Base-by-base conservation (phyloP, 2,113 vertebrate genomes). In the Xyliphius kryptos region DNA sequence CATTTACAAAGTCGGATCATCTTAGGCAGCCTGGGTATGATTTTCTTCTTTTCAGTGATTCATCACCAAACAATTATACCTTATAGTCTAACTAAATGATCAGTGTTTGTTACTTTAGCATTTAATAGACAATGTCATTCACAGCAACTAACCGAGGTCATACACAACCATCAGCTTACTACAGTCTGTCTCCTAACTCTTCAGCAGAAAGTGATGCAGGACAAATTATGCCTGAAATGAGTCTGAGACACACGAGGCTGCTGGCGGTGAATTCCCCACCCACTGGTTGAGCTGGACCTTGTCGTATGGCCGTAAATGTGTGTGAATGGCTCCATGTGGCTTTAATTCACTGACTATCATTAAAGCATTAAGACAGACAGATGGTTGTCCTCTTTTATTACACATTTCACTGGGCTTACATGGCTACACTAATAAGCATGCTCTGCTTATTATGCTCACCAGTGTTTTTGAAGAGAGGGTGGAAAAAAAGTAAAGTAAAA, bases 131-230 rank as follows among this genome's bases (percentile, higher is more conserved):
- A 32, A 3, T 32, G 26, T 32, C 1, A 32, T 32, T 32, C 26
- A 5, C 26, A 32, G 26, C 26, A 32, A 32, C 7, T 32, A 5
- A 32, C 26, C 4, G 26, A 32, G 26, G 4, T 6, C 26, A 1
- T 32, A 32, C 26, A 32, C 26, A 32, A 32, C 26, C 7, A 21
- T 64, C 26, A 38, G 60, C 79, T 81, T 79, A 81, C n/a, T 82
- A 79, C 73, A 74, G 69, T 32, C 69, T 67, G 46, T 69, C 55
- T 43, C 55, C 37, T 36, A 36, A 70, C 68, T 63, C 57, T 65
- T 56, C 61, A 68, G 61, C 70, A 56, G 55, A 69, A 47, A 49
- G 40, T 40, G 58, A 66, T 14, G 26, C 19, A n/a, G 59, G 37
- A 53, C 43, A 67, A 70, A 26, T 61, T 63, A 69, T 50, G 72